A percentile compares a stretch with the other conserved stretches of the same genome.
Conservation (phyloP, 2,797 vertebrate species). For the Anguilla marmorata region DNA sequence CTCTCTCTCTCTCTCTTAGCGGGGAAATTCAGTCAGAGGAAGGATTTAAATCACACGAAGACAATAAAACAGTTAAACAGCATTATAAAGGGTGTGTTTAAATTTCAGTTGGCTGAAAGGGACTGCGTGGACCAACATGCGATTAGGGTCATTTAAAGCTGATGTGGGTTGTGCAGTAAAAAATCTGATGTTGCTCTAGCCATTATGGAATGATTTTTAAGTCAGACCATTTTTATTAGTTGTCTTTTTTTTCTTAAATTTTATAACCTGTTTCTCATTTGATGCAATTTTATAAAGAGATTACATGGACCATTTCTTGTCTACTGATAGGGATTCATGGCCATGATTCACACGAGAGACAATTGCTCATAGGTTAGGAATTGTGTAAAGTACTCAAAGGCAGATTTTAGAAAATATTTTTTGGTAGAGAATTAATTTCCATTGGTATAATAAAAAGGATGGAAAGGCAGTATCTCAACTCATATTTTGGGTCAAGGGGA, state of each 20-base stretch:
- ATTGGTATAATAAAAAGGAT: conserved; percentile 23
- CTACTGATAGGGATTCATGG: conserved; percentile 9
- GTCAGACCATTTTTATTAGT: not conserved
- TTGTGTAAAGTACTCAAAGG: conserved; percentile 4
- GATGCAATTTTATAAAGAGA: not conserved
- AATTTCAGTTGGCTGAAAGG: conserved; percentile 28
- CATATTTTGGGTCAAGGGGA: conserved; percentile 34
- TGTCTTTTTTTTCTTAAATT: not conserved
- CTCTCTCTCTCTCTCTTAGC: conserved; percentile 16
- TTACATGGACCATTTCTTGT: conserved; percentile 3
- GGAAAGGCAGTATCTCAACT: conserved; percentile 33
- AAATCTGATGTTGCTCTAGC: not conserved
- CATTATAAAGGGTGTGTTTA: not conserved
- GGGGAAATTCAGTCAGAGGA: conserved; percentile 36
- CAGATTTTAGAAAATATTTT: conserved; percentile 6
- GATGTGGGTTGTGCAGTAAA: not conserved
- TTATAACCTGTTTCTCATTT: conserved; percentile 17
- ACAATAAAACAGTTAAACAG: conserved; percentile 16
- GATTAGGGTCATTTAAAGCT: not conserved
- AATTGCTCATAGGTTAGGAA: not conserved
- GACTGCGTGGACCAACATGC: conserved; percentile 16
- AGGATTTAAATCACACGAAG: conserved; percentile 25
- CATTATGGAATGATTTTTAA: not conserved
- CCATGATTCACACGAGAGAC: not conserved
- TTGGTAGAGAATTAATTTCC: not conserved